Evolutionary conservation across 2,797 vertebrate species (phyloP).

Genomic region (Sebastes diploproa): DNA sequence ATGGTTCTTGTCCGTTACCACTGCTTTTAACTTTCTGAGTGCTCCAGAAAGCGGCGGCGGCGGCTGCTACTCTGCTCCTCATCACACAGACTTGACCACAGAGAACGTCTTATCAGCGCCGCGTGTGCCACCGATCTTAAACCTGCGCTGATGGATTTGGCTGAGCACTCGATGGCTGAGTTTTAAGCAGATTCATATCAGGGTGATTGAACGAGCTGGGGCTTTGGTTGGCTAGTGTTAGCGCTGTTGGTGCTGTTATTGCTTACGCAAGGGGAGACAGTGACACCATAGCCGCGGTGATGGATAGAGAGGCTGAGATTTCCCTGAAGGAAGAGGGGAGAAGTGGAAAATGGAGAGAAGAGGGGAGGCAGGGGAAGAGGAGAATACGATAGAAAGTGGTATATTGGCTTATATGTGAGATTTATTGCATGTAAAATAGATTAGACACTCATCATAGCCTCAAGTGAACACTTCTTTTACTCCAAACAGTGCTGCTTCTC

Average conservation of each 20-base stretch:
- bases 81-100: conserved; percentile 59
- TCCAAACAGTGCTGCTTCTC: conserved; percentile 7
- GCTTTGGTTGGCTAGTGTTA: conserved; percentile 53
- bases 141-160: conserved; percentile 68
- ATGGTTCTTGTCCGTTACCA: conserved; percentile 36
- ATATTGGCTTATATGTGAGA: neutral
- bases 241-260: conserved; percentile 56
- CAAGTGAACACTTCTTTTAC: neutral
- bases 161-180: conserved; percentile 34
- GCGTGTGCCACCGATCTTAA: conserved; percentile 53
- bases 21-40: conserved; percentile 24
- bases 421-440: conserved; percentile 30
- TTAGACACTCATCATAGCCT: conserved; percentile 11
- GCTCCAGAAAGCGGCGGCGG: conserved; percentile 28
- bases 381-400: neutral
- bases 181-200: conserved; percentile 77
- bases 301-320: conserved; percentile 53
- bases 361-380: neutral
- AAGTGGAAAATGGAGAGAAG: conserved; percentile 3
- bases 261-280: conserved; percentile 39
- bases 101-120: conserved; percentile 65
- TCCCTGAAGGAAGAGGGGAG: conserved; percentile 26
- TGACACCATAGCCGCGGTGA: conserved; percentile 50
- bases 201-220: conserved; percentile 65
- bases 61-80: conserved; percentile 42